Evolutionary conservation across 2,888 invertebrate genomes (phyloP), one percentile per base, ranked within the genome.

Genomic region (Thecocarcelia acutangulata): DNA sequence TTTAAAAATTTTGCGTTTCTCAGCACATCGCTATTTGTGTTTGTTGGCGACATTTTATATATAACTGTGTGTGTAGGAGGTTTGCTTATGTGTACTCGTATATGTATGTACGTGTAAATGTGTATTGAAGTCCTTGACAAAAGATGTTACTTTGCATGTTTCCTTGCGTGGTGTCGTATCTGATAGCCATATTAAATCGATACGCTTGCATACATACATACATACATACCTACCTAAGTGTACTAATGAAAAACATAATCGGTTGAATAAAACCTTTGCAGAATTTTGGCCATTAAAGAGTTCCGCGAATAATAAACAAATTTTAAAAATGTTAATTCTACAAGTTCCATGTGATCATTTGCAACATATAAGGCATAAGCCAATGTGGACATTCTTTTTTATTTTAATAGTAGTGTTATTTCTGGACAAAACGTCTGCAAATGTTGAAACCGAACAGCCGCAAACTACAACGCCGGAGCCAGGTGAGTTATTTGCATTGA

Each of bases 381-480:
- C 89, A 58, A 85, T 87, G 44, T 87, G 88, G 85, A 86, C 87
- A 5, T 79, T 88, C 66, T 84, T 89, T 82, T 85, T 88, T 85
- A 85, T 87, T 86, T 84, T 89, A 83, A 86, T 87, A 68, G 87
- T 88, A 78, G 83, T 87, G 82, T 85, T 88, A 69, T 86, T 86
- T 80, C 83, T 88, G 84, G 88, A 87, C 82, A 87, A 87, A 70
- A 87, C 87, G 73, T 85, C 78, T 17, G 83, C 83, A 46, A 84
- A 84, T 58, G 83, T 61, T 78, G 82, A 85, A 19, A 84, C 87
- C 58, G 89, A 87, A 73, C 85, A 85, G 69, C 87, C 87, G 9
- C 87, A 87, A 63, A 89, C 89, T 59, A 89, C 89, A 37, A 89
- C 89, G 28, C 84, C 85, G 63, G 89, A 89, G 84, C 89, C 89